Base-by-base conservation (phyloP, 2,888 invertebrate genomes). In the Dryobota labecula region DNA sequence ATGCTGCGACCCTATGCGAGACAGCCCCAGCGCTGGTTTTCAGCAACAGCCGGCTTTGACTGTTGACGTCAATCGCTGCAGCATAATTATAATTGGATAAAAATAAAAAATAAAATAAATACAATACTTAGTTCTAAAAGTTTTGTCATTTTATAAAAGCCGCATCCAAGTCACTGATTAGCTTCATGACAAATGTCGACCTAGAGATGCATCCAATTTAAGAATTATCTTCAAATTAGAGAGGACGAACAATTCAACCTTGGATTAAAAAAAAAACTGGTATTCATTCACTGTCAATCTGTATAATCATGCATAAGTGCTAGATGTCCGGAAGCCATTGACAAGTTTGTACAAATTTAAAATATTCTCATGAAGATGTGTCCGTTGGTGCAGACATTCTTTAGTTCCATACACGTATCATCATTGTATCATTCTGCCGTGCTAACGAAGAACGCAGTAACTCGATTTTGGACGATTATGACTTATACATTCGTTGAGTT, bases 251-350 rank as follows among this genome's bases (percentile, higher is more conserved):
- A 60, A 73, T 20, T 45, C 62, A 74, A 76, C 77, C 78, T 85
- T 78, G 84, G 33, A 61, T 73, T 73, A 43, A 61, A 70, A 73
- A 8, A 8, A 1, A 74, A 81, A 84, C 81, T 63, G 56, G 76
- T 76, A 76, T 84, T 82, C 74, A 77, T 76, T 85, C 68, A 77
- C 63, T 69, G 69, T 60, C 74, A 69, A 78, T 70, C 62, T 49
- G 62, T 36, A 61, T 68, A 58, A 76, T 61, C 57, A 51, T 68
- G 66, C 49, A 54, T 65, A 73, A 56, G 67, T 64, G 63, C 69
- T 62, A n/a, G n/a, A 70, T 56, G 51, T 60, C 66, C 72, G 76
- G 73, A 72, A 80, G 64, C 61, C 62, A 79, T 73, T 80, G 68
- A 72, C 62, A 73, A 61, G 38, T 75, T 67, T 64, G 15, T 69